A percentile compares a stretch with the other conserved stretches of the same genome.
Conservation (phyloP, 2,113 vertebrate species). For the Laterallus jamaicensis region DNA sequence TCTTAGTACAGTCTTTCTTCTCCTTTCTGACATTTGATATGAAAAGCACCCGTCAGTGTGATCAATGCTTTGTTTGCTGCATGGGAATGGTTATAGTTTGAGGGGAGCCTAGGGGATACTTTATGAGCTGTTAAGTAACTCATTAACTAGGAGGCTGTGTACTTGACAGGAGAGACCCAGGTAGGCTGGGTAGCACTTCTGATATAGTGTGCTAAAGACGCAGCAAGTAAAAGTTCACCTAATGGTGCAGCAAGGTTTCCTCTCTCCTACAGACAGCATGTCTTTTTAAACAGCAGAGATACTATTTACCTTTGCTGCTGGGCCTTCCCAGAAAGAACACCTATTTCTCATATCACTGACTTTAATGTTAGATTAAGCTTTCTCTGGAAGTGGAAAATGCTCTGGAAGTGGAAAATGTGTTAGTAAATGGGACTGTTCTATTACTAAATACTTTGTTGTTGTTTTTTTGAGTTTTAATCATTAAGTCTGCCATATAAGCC, state of each 20-base stretch:
- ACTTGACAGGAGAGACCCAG: neutral
- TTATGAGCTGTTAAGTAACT: conserved; percentile 46
- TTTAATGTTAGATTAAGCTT: neutral
- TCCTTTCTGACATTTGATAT: neutral
- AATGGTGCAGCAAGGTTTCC: neutral
- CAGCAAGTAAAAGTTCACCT: neutral
- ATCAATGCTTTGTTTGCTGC: neutral
- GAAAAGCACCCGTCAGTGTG: neutral
- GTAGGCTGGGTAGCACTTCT: neutral
- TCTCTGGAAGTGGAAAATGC: neutral
- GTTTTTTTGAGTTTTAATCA: neutral
- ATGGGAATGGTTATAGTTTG: conserved; percentile 5
- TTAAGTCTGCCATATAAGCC: neutral
- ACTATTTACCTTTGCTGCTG: neutral
- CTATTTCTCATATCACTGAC: neutral
- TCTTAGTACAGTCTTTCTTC: neutral
- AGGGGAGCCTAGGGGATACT: neutral
- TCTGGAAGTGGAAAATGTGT: neutral
- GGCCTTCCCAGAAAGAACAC: neutral
- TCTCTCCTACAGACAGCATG: neutral
- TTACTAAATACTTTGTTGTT: neutral
- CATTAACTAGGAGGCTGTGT: neutral
- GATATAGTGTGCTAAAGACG: conserved; percentile 3
- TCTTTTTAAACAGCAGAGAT: neutral
- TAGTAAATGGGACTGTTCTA: neutral